Conservation (phyloP, 2,888 invertebrate species). For the Drosophila eohydei region DNA sequence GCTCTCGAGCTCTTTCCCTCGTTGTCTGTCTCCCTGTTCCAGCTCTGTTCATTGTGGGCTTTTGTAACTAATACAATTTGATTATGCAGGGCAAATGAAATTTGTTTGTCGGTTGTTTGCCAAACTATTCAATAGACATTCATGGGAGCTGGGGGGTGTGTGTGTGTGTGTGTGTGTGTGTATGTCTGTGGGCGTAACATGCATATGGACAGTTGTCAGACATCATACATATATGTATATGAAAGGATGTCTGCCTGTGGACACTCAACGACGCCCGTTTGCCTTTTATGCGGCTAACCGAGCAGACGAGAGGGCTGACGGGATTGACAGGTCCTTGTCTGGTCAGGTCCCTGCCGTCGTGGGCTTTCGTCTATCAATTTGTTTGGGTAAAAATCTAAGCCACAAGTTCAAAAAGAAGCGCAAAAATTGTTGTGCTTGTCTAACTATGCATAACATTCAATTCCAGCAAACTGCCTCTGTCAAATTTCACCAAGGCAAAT, state of each 20-base stretch:
- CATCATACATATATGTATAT: constrained; percentile 47
- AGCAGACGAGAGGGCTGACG: not conserved
- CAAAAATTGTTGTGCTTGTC: constrained; percentile 22
- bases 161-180: constrained; percentile 11
- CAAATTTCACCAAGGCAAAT: constrained; percentile 5
- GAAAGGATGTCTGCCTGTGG: constrained; percentile 33
- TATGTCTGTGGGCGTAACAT: constrained; percentile 25
- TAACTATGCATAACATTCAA: constrained; percentile 12
- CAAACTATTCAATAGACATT: constrained; percentile 67
- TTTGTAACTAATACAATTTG: constrained; percentile 75
- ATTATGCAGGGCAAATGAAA: constrained; percentile 70
- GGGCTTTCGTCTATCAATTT: constrained; percentile 44
- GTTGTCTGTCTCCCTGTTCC: constrained; percentile 6
- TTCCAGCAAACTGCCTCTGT: constrained; percentile 17
- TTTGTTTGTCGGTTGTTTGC: constrained; percentile 75
- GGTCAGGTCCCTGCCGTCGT: constrained; percentile 8
- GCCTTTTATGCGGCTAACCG: constrained; percentile 50
- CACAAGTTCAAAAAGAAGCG: constrained; percentile 24
- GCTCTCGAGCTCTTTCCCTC: constrained; percentile 9
- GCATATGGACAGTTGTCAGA: constrained; percentile 56
- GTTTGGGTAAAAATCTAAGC: constrained; percentile 45
- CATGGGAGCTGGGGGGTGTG: constrained; percentile 15
- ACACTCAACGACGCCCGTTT: constrained; percentile 33
- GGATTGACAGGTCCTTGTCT: constrained; percentile 27
- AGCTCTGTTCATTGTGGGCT: constrained; percentile 32